Percentiles rank a stretch among this genome's conserved stretches.
phyloP scores from a whole-genome alignment of 2,888 invertebrate species.

The Callyntrura guangdongensis region DNA sequence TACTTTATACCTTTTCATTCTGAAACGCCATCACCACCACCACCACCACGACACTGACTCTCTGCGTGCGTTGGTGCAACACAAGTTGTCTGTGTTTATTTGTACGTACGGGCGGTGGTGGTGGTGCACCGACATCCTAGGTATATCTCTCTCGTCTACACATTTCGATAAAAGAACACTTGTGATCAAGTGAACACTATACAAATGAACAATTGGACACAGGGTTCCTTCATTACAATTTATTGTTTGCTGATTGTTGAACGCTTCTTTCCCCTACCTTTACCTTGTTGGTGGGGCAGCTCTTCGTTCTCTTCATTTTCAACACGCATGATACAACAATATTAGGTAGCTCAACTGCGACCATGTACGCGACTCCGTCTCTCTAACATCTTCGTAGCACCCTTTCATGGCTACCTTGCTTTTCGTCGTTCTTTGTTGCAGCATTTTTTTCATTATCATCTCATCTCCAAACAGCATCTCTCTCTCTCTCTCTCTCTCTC shows the following conservation, averaged over 20 bases:
- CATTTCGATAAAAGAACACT: background rate
- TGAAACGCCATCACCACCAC: too few relatives aligned
- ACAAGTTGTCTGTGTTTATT: too few relatives aligned
- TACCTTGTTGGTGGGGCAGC: background rate
- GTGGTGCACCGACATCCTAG: background rate
- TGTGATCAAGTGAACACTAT: too few relatives aligned
- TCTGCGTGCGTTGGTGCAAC: too few relatives aligned
- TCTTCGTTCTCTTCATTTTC: background rate
- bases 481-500: background rate
- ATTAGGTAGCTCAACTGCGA: too few relatives aligned
- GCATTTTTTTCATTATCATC: too few relatives aligned
- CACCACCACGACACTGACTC: too few relatives aligned
- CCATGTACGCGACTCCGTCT: background rate
- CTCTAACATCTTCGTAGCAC: background rate
- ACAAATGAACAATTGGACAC: constrained; percentile 32
- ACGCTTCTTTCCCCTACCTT: background rate
- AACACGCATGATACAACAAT: background rate
- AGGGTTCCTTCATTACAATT: constrained; percentile 33
- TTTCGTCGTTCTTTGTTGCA: background rate
- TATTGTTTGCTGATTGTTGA: constrained; percentile 26
- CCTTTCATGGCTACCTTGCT: constrained; percentile 34
- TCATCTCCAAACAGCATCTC: background rate
- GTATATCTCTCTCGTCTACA: background rate
- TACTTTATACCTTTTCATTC: too few relatives aligned
- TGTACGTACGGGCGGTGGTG: background rate